Evolutionary conservation across 2,113 vertebrate genomes (phyloP).

Genomic region (Leptobrachium ailaonicum): DNA sequence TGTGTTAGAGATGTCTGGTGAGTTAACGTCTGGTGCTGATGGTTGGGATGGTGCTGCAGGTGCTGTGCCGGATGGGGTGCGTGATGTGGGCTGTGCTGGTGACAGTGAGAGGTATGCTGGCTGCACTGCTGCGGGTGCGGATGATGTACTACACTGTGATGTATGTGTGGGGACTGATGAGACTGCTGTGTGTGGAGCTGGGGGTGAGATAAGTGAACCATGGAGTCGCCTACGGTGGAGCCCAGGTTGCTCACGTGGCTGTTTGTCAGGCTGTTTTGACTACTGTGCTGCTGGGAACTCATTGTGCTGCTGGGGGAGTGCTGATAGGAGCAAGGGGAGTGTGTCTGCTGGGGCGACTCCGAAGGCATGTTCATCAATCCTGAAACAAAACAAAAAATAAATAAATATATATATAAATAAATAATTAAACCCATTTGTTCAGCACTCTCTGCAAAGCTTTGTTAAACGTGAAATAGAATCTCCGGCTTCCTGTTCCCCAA

Average conservation of each 20-base stretch:
- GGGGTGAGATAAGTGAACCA: slow-evolving; percentile 79
- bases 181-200: slow-evolving; percentile 70
- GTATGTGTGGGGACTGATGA: slow-evolving; percentile 66
- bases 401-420: too few relatives aligned
- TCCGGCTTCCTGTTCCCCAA: too few relatives aligned
- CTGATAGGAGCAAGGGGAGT: slow-evolving; percentile 87
- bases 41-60: slow-evolving; percentile 60
- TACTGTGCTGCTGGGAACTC: slow-evolving; percentile 78
- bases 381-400: slow-evolving; percentile 45
- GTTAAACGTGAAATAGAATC: too few relatives aligned
- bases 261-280: slow-evolving; percentile 71
- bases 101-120: slow-evolving; percentile 63
- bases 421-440: too few relatives aligned
- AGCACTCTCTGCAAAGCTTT: too few relatives aligned
- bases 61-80: slow-evolving; percentile 64
- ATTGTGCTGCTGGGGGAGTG: slow-evolving; percentile 80
- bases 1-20: slow-evolving; percentile 76
- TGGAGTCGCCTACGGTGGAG: slow-evolving; percentile 59
- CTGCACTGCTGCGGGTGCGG: slow-evolving; percentile 62
- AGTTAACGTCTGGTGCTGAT: slow-evolving; percentile 75
- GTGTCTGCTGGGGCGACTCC: slow-evolving; percentile 79
- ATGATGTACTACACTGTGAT: slow-evolving; percentile 61
- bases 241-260: slow-evolving; percentile 63
- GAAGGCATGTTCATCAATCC: slow-evolving; percentile 79
- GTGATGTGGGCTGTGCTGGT: slow-evolving; percentile 70